phyloP scores from a whole-genome alignment of 2,797 vertebrate species.

The Malurus leucopterus region DNA sequence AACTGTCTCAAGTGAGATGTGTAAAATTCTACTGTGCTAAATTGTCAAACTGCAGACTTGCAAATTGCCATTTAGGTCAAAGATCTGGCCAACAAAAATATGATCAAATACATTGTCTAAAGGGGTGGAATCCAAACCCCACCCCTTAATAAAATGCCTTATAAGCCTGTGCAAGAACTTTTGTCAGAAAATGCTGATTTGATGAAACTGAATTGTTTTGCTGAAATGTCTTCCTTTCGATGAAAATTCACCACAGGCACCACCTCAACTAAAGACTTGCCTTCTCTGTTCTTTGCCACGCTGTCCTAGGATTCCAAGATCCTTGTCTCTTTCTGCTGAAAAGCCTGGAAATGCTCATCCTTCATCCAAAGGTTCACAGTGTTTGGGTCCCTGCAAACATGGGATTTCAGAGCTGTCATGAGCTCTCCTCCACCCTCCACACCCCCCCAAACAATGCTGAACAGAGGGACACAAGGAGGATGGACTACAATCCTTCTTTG shows the following conservation, averaged over 20 bases:
- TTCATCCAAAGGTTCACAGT: not conserved
- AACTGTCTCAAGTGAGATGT: not conserved
- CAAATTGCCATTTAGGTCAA: not conserved
- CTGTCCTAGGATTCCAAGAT: not conserved
- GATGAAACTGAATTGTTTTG: slow-evolving; percentile 47
- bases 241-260: slow-evolving; percentile 12
- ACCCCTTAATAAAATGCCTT: not conserved
- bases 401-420: not conserved
- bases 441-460: not conserved
- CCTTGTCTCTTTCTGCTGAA: not conserved
- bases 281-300: not conserved
- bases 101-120: not conserved
- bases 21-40: not conserved
- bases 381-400: not conserved
- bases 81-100: not conserved
- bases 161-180: not conserved
- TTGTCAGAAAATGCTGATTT: slow-evolving; percentile 46
- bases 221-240: slow-evolving; percentile 28
- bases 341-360: not conserved
- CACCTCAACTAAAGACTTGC: not conserved
- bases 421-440: not conserved
- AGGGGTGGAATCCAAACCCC: not conserved
- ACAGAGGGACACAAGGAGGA: not conserved
- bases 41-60: not conserved
- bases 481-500: not conserved